Percentiles rank a stretch among this genome's conserved stretches.
Evolutionary conservation across 2,797 vertebrate species (phyloP).

Genomic region (Chloroceryle amazona): DNA sequence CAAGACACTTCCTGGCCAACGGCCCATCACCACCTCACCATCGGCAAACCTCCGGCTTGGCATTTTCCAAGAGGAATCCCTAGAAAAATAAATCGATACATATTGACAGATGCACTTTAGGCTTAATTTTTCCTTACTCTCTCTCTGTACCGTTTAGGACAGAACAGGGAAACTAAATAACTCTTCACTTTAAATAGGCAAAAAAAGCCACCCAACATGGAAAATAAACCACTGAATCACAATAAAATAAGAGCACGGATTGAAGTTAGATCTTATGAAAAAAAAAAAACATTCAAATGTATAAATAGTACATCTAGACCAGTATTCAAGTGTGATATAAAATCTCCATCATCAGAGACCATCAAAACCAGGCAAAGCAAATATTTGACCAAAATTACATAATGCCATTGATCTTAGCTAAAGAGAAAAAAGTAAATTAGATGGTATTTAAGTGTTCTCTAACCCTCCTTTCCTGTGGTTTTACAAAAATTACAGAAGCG

Average conservation of each 20-base stretch:
- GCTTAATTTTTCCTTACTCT: not conserved
- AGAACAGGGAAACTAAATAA: not conserved
- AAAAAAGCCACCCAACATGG: not conserved
- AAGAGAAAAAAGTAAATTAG: not conserved
- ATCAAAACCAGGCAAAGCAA: not conserved
- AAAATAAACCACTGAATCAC: not conserved
- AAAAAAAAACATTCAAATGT: not conserved
- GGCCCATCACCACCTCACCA: constrained; percentile 95
- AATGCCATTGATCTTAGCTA: not conserved
- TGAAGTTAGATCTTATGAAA: accelerated
- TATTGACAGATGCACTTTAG: accelerated
- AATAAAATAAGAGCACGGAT: not conserved
- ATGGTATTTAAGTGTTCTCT: not conserved
- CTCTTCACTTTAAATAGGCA: not conserved
- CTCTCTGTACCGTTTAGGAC: not conserved
- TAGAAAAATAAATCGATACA: not conserved
- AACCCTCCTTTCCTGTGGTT: not conserved
- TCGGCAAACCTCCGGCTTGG: constrained; percentile 85
- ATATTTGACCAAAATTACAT: not conserved
- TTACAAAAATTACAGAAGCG: not conserved
- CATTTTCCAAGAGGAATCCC: constrained; percentile 83
- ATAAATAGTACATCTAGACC: not conserved
- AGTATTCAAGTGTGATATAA: not conserved
- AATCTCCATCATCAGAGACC: not conserved
- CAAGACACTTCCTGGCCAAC: constrained; percentile 96